A percentile compares a stretch with the other conserved stretches of the same genome.
phyloP scores from a whole-genome alignment of 2,797 vertebrate genomes.

The Hirundo rustica region DNA sequence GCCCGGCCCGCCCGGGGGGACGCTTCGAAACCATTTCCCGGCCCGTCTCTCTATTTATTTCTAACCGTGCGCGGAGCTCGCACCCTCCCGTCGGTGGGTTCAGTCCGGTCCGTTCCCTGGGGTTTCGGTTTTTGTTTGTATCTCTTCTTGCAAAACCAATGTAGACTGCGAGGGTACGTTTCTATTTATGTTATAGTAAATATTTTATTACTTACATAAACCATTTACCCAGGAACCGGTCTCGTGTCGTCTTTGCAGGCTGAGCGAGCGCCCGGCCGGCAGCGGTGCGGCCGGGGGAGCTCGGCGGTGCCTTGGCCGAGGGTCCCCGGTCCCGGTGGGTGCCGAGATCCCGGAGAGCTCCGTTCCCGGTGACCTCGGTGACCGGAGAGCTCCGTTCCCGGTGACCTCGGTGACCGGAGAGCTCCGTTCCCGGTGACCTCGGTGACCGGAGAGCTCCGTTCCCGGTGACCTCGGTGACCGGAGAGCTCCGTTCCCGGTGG shows the following conservation, averaged over 20 bases:
- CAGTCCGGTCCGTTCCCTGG: conserved; percentile 45
- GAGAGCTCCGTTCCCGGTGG: no score
- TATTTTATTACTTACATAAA: conserved; percentile 99
- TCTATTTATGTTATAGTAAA: conserved; percentile 99
- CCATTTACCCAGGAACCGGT: conserved; percentile 94
- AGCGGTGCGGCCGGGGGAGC: background rate
- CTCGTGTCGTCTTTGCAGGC: conserved; percentile 88
- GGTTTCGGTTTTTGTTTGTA: conserved; percentile 73
- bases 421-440: background rate
- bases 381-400: background rate
- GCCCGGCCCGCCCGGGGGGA: background rate
- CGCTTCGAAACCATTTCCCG: background rate
- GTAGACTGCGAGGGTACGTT: conserved; percentile 94
- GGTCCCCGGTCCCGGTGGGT: no score
- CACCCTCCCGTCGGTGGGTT: conserved; percentile 25
- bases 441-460: background rate
- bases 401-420: no score
- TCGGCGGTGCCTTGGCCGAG: background rate
- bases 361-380: background rate
- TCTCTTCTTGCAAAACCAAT: conserved; percentile 92
- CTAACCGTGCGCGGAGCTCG: conserved; percentile 90
- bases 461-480: no score
- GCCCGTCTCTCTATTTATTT: conserved; percentile 97
- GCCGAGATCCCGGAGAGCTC: background rate
- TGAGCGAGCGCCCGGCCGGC: background rate